Conservation (phyloP, 2,888 invertebrate genomes). For the Piscicola geometra region DNA sequence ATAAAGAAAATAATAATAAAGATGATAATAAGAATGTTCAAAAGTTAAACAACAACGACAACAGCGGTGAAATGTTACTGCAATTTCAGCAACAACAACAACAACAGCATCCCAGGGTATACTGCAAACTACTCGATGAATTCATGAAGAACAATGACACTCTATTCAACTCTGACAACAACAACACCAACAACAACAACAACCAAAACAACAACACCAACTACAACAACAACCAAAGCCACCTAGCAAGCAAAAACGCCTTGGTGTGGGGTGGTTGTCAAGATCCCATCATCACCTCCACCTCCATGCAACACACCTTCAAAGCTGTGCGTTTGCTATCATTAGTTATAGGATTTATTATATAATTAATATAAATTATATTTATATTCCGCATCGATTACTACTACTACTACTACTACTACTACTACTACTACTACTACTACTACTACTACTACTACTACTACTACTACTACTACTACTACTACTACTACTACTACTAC, state of each 20-base stretch:
- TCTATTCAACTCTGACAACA: not conserved
- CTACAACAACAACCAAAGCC: not conserved
- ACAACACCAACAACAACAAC: not conserved
- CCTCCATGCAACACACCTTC: not conserved
- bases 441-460: slow-evolving; percentile 9
- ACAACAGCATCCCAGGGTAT: not conserved
- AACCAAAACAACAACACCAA: not conserved
- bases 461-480: slow-evolving; percentile 9
- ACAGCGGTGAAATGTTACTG: no score
- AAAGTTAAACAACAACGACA: no score
- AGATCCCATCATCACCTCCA: not conserved
- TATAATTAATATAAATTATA: no score
- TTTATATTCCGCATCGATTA: no score
- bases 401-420: no score
- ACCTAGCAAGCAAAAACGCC: no score
- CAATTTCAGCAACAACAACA: not conserved
- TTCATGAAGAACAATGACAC: not conserved
- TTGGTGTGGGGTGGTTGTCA: not conserved
- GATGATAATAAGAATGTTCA: no score
- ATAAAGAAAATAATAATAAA: not conserved
- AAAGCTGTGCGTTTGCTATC: not conserved
- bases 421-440: no score
- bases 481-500: slow-evolving; percentile 6
- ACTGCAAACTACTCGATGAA: not conserved
- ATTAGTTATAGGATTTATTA: no score